A percentile compares a stretch with the other conserved stretches of the same genome.
Conservation (phyloP, 2,888 invertebrate genomes). For the Suillia variegata region DNA sequence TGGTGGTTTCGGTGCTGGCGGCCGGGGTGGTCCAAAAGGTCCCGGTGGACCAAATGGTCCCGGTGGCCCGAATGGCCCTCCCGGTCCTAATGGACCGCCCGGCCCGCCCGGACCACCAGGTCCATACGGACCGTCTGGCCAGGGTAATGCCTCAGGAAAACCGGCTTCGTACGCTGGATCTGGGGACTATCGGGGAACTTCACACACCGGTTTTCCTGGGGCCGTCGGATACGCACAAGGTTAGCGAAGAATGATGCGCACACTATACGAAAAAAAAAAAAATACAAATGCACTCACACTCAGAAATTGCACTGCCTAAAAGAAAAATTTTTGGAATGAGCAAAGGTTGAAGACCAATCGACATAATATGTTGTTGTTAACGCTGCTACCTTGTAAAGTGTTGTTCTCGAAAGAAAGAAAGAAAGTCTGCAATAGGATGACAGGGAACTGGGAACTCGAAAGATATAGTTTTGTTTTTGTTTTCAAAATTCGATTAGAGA, state of each 20-base stretch:
- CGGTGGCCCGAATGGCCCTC: constrained; percentile 31
- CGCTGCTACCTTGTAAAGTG: neutral
- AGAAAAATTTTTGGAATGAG: constrained; percentile 45
- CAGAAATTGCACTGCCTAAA: constrained; percentile 13
- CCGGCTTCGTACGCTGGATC: constrained; percentile 39
- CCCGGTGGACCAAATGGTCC: constrained; percentile 21
- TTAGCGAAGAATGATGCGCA: constrained; percentile 41
- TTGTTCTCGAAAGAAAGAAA: neutral
- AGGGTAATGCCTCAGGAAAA: constrained; percentile 55
- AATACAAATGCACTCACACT: constrained; percentile 9
- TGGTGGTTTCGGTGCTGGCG: constrained; percentile 45
- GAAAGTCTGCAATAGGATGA: neutral
- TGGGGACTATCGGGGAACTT: constrained; percentile 4
- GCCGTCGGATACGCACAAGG: constrained; percentile 50
- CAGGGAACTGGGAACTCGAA: neutral
- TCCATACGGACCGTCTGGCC: constrained; percentile 2
- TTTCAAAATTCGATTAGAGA: too few species aligned
- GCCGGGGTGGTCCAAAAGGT: constrained; percentile 33
- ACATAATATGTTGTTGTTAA: neutral
- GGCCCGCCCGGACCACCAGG: constrained; percentile 14
- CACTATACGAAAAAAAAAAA: constrained; percentile 8
- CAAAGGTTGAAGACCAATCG: constrained; percentile 15
- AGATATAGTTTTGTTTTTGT: too few species aligned
- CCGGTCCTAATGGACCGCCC: constrained; percentile 48
- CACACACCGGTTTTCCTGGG: constrained; percentile 56